Conservation (phyloP, 2,797 vertebrate genomes). For the Aeoliscus strigatus region DNA sequence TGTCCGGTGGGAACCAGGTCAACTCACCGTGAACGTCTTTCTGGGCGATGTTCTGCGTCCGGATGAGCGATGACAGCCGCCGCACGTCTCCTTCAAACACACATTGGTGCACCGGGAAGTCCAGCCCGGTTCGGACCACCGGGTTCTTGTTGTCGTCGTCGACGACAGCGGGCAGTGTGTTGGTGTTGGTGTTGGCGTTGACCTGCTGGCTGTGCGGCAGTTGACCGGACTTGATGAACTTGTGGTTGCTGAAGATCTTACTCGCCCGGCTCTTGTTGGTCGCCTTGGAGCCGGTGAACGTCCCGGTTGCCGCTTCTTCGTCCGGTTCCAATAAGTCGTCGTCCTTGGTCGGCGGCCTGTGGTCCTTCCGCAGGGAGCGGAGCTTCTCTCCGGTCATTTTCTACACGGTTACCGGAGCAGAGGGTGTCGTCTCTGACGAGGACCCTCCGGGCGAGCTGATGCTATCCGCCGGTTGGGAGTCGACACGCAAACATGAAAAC, state of each 20-base stretch:
- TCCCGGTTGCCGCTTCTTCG: slow-evolving; percentile 83
- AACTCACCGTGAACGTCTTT: slow-evolving; percentile 94
- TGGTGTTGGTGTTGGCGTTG: slow-evolving; percentile 70
- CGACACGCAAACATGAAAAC: slow-evolving; percentile 68
- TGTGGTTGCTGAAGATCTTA: slow-evolving; percentile 83
- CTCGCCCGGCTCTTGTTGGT: slow-evolving; percentile 75
- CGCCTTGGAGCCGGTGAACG: slow-evolving; percentile 75
- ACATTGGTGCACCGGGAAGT: slow-evolving; percentile 92
- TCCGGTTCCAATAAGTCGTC: slow-evolving; percentile 88
- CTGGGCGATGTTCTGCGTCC: slow-evolving; percentile 93
- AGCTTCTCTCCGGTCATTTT: slow-evolving; percentile 97
- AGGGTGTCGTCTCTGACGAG: slow-evolving; percentile 64
- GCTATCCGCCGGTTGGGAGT: slow-evolving; percentile 57
- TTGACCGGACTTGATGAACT: slow-evolving; percentile 71
- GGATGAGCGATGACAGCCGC: slow-evolving; percentile 90
- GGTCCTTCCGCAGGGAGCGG: slow-evolving; percentile 90
- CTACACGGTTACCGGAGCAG: slow-evolving; percentile 39
- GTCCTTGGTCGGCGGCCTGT: slow-evolving; percentile 87
- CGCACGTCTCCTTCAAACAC: slow-evolving; percentile 94
- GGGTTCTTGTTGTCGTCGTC: slow-evolving; percentile 79
- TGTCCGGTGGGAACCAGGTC: neutral
- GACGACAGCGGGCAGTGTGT: slow-evolving; percentile 57
- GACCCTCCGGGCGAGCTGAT: slow-evolving; percentile 63
- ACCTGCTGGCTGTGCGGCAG: slow-evolving; percentile 60
- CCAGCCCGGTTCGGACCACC: slow-evolving; percentile 60